phyloP scores from a whole-genome alignment of 2,888 invertebrate genomes.

The Luffia ferchaultella region DNA sequence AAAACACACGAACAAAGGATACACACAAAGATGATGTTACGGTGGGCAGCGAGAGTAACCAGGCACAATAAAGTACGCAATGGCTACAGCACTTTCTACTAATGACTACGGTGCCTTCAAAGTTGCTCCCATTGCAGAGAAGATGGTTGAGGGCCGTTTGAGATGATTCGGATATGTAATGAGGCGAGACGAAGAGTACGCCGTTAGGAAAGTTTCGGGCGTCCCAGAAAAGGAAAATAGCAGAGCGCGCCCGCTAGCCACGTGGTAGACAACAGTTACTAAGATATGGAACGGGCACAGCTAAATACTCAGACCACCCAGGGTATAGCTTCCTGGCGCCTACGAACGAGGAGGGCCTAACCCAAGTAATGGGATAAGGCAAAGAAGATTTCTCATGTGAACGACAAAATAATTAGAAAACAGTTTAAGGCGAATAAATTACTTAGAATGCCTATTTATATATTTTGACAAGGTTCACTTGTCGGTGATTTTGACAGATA shows the following conservation, averaged over 20 bases:
- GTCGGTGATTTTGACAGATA: too few species aligned
- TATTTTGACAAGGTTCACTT: too few species aligned
- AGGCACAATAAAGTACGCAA: neutral
- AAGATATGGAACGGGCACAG: neutral
- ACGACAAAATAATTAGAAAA: neutral
- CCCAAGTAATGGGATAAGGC: too few species aligned
- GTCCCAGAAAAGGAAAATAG: neutral
- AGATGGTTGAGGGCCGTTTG: neutral
- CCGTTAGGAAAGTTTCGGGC: neutral
- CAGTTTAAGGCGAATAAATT: too few species aligned
- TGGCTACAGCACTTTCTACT: neutral
- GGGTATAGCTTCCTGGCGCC: too few species aligned
- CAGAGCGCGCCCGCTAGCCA: neutral
- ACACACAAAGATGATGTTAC: neutral
- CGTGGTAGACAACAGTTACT: neutral
- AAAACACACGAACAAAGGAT: neutral
- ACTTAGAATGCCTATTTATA: too few species aligned
- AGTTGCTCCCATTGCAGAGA: neutral
- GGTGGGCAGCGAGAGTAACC: neutral
- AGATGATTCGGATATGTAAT: neutral
- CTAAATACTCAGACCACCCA: neutral
- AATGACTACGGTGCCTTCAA: neutral
- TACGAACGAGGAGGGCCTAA: neutral
- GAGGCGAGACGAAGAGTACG: neutral
- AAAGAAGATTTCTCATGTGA: neutral